Evolutionary conservation across 1,140 invertebrate genomes (phyloP), one percentile per base, ranked within the genome.

Genomic region (Drosophila murphyi): DNA sequence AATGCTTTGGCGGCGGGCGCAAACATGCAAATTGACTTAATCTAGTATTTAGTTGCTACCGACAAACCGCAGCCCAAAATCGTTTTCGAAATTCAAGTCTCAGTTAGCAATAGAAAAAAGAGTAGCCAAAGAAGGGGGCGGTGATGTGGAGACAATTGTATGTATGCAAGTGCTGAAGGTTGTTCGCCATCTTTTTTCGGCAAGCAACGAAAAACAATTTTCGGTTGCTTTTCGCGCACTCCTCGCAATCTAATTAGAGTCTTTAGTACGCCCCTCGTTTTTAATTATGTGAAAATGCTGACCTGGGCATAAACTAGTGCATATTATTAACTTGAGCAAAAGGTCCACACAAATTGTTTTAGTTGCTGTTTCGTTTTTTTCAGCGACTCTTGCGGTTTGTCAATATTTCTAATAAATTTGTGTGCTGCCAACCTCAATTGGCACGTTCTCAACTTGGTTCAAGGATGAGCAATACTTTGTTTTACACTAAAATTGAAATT

Each of bases 11-110:
- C 81, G 76, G 79, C 83, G 67, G 48, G 39, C 50, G 31, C 57
- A 56, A 72, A 62, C 83, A 88, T 88, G 83, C 83, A 88, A 88
- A 88, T 88, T 88, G 83, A 74, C 77, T 88, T 88, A 88, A 88
- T 88, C 83, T 88, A 83, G 76, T 83, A 89, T 88, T 88, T 80
- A 80, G 80, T 50, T 71, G 51, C 31, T 62, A 45, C 56, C 57
- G 52, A 86, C 76, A 75, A 81, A 86, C 78, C 81, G 83, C 82
- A 86, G 70, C 60, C 45, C 39, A 52, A 12, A 70, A 37, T 62
- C 54, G 43, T 28, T 50, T 48, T 56, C 61, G 77, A 73, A 85
- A 65, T 65, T 12, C 47, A 68, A 63, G 56, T n/a, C 37, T 6
- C 20, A 28, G 48, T n/a, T 39, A 29, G 56, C 39, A 43, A 43